Base-by-base conservation (phyloP, 2,797 vertebrate species). In the Emydoidea blandingii region DNA sequence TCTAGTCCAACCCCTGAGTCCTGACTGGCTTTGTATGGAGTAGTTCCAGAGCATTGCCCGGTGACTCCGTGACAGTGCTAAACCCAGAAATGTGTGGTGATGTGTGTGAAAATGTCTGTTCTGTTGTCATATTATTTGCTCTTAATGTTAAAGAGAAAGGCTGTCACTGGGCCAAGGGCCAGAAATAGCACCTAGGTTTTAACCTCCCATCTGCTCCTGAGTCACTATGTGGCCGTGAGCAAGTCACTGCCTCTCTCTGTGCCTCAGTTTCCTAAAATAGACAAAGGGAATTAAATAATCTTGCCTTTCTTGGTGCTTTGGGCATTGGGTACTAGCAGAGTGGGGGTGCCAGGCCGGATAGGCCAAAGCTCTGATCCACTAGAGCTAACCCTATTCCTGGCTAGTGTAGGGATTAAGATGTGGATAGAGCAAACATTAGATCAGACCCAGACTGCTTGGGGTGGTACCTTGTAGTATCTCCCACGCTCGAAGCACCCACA, bases 401-500 rank as follows among this genome's bases (percentile, higher is more conserved):
- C 25, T 44, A 27, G 12, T 27, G 41, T 41, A 27, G 23, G 72
- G 41, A 27, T 12, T 47, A 44, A 27, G 41, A 76, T 27, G 37
- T 41, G 68, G 5, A 37, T n/a, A 68, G 62, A 68, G 18, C 34
- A 68, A 68, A 68, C 21, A 37, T 44, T 12, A 44, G 37, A 41
- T 76, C 72, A 47, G 44, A 76, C 74, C 8, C 41, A 47, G 41
- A 47, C 86, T 19, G 5, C 93, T 92, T 23, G 97, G 93, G 10
- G 96, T 92, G 27, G 96, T 80, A 98, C 98, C 97, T 95, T 97
- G 94, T 98, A 98, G 2, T 97, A 98, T 54, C 53, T 98, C 79
- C 98, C 98, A 6, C 97, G 97, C 4, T 97, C 89, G 87, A 98
- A 98, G 91, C 98, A 98, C 84, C 98, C 97, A 88, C 98, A 98